Conservation (phyloP, 2,797 vertebrate species). For the Falco concolor region DNA sequence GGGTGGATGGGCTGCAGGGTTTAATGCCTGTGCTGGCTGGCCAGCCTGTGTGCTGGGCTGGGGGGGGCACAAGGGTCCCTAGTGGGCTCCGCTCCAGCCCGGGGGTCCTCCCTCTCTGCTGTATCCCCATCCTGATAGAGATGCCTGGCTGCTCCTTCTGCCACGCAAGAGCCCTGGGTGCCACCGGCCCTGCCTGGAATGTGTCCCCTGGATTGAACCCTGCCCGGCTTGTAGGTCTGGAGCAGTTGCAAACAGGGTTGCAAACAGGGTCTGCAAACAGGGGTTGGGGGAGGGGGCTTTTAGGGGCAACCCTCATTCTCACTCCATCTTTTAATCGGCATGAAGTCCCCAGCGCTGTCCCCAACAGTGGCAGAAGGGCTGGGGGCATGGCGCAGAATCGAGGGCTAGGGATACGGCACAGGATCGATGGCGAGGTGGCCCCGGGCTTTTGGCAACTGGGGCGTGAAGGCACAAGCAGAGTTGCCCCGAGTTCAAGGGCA, state of each 20-base stretch:
- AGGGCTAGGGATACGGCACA: not conserved
- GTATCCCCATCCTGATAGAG: not conserved
- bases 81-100: not conserved
- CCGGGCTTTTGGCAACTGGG: not conserved
- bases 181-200: not conserved
- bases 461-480: not conserved
- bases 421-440: not conserved
- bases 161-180: not conserved
- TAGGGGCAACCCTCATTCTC: not conserved
- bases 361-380: not conserved
- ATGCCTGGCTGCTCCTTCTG: not conserved
- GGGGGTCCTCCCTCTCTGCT: not conserved
- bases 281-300: not conserved
- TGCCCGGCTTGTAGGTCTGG: not conserved
- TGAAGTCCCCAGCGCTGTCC: not conserved
- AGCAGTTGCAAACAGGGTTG: not conserved
- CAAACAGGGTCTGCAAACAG: not conserved
- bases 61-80: not conserved
- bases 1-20: not conserved
- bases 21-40: accelerated
- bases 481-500: not conserved
- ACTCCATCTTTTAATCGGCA: not conserved
- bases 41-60: not conserved
- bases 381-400: accelerated
- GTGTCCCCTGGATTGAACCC: not conserved